Base-by-base conservation (phyloP, 2,888 invertebrate genomes). In the Holacanthella duospinosa region DNA sequence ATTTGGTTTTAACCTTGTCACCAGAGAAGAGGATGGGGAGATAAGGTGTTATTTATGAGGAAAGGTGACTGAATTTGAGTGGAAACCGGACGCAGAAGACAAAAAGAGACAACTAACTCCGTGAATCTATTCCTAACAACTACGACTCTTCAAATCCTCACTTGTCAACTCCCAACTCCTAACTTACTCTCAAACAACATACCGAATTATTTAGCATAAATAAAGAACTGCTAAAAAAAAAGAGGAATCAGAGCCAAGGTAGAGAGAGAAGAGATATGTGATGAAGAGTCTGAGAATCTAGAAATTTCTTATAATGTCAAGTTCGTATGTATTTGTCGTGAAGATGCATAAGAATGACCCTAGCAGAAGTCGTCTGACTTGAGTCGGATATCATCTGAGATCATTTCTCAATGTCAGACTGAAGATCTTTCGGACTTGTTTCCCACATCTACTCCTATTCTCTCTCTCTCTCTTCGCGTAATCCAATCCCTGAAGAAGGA, bases 1-100 rank as follows among this genome's bases (percentile, higher is more conserved):
- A 48, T 48, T 48, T 21, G 4, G 48, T 48, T 48, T 48, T 48
- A 48, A 48, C 48, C 12, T 48, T 48, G 48, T 48, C 48, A 48
- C 48, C 48, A 36, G 48, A 6, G 36, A 12, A 12, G 6, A 48
- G 48, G 21, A n/a, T 48, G 12, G 4, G 21, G 21, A 48, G 48
- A 48, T 48, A 48, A 48, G 21, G n/a, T 21, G 21, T 48, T 48
- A 48, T 48, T 48, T 48, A 48, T 48, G 12, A 21, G 48, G 48
- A 21, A 48, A 21, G 48, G 48, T 21, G 9, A 36, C 6, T 36
- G 36, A 36, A 16, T 12, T 16, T 36, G 36, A 36, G 9, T 36
- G 16, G 36, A 36, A 36, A 36, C 36, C 36, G 36, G 36, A 36
- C 36, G 36, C 36, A 36, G 9, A 6, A 36, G 9, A 36, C 9